phyloP scores from a whole-genome alignment of 30 jellyfish, hydroid and myxozoan species.

The Cassiopea xamachana region DNA sequence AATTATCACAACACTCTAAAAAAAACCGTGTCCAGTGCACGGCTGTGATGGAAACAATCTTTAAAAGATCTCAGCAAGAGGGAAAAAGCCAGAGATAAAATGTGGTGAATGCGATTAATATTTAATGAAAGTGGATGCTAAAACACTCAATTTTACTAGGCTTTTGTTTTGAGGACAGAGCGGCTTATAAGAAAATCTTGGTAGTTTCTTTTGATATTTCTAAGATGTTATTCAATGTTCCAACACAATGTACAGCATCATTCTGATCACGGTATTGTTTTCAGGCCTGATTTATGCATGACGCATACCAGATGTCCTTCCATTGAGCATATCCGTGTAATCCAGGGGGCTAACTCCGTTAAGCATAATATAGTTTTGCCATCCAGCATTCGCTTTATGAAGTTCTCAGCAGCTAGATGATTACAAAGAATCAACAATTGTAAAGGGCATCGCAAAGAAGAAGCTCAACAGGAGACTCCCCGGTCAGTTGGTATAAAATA shows the following conservation, averaged over 20 bases:
- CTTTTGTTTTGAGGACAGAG: constrained; percentile 51
- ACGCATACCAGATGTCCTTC: constrained; percentile 51
- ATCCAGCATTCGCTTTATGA: neutral
- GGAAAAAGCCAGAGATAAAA: constrained; percentile 22
- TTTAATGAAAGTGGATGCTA: constrained; percentile 44
- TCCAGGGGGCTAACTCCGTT: constrained; percentile 38
- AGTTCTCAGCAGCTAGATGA: neutral
- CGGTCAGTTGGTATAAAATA: too few species aligned
- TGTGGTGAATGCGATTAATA: constrained; percentile 21
- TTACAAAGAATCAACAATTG: too few species aligned
- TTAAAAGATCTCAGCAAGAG: neutral
- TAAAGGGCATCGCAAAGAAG: too few species aligned
- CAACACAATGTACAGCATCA: constrained; percentile 34
- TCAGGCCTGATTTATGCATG: constrained; percentile 49
- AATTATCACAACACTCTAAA: neutral
- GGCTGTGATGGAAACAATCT: constrained; percentile 12
- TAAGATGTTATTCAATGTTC: constrained; percentile 35
- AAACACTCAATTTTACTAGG: constrained; percentile 45
- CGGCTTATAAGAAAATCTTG: constrained; percentile 39
- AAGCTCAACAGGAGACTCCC: too few species aligned
- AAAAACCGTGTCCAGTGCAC: neutral
- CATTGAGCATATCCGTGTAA: neutral
- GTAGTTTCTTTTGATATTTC: constrained; percentile 36
- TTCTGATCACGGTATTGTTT: constrained; percentile 39
- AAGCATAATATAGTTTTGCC: neutral